Conservation (phyloP, 2,888 invertebrate species). For the Pomacea canaliculata region DNA sequence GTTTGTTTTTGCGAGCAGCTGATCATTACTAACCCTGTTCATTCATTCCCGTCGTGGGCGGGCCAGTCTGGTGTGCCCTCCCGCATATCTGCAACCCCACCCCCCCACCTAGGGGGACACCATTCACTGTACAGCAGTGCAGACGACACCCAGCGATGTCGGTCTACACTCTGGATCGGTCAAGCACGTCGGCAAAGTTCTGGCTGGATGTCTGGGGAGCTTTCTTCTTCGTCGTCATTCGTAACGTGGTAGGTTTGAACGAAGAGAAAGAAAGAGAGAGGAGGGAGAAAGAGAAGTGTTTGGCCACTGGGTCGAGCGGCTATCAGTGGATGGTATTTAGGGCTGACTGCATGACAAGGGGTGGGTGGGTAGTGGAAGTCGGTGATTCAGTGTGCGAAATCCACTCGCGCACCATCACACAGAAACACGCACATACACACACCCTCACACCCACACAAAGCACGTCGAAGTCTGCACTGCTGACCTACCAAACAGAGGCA, state of each 20-base stretch:
- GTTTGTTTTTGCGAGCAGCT: too few relatives aligned
- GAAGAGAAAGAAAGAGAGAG: neutral
- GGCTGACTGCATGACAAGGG: too few relatives aligned
- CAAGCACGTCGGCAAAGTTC: neutral
- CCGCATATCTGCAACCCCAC: neutral
- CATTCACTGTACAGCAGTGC: neutral
- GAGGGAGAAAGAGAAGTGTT: too few relatives aligned
- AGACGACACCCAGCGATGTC: neutral
- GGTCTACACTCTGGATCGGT: neutral
- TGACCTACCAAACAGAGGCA: too few relatives aligned
- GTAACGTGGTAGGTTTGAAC: neutral
- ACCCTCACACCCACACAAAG: too few relatives aligned
- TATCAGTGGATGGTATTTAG: too few relatives aligned
- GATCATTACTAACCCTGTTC: neutral
- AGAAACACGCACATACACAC: too few relatives aligned
- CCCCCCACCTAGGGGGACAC: neutral
- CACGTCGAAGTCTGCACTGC: too few relatives aligned
- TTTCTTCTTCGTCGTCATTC: neutral
- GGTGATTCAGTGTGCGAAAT: too few relatives aligned
- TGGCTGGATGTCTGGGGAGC: neutral
- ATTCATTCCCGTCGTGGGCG: constrained; percentile 9
- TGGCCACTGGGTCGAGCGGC: too few relatives aligned
- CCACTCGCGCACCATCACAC: too few relatives aligned
- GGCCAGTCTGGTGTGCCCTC: neutral
- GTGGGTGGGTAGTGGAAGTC: too few relatives aligned